A percentile compares a stretch with the other conserved stretches of the same genome.
Evolutionary conservation across 2,113 vertebrate genomes (phyloP).

Genomic region (Lathamus discolor): DNA sequence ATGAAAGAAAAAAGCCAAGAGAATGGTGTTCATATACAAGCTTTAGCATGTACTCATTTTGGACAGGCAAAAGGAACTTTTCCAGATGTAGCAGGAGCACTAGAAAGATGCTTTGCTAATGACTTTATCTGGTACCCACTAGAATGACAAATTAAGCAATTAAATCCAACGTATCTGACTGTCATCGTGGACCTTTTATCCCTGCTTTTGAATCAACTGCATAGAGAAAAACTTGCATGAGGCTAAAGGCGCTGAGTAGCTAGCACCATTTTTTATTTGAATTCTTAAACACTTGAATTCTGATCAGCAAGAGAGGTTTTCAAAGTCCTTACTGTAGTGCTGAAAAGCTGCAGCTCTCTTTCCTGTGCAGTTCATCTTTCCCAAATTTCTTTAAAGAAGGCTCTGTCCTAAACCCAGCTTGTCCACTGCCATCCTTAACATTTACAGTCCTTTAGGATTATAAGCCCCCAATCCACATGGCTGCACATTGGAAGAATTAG

Average conservation of each 20-base stretch:
- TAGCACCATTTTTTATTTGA: neutral
- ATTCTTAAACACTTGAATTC: neutral
- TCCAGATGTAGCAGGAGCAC: neutral
- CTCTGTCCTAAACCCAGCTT: neutral
- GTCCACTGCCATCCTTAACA: neutral
- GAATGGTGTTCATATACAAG: neutral
- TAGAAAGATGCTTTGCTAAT: neutral
- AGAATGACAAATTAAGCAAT: neutral
- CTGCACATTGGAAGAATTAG: constrained; percentile 10
- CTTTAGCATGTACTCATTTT: neutral
- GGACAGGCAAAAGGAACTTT: neutral
- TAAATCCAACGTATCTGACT: neutral
- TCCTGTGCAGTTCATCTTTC: neutral
- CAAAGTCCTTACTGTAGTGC: neutral
- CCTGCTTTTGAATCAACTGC: neutral
- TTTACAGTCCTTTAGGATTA: neutral
- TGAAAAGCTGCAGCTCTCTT: neutral
- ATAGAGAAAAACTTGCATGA: neutral
- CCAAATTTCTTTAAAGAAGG: neutral
- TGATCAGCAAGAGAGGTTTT: neutral
- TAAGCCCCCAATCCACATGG: neutral
- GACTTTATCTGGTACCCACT: neutral
- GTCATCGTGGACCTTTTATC: neutral
- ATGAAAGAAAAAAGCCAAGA: neutral
- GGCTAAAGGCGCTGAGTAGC: neutral